A percentile compares a stretch with the other conserved stretches of the same genome.
Evolutionary conservation across 2,888 invertebrate genomes (phyloP).

Genomic region (Unio delphinus): DNA sequence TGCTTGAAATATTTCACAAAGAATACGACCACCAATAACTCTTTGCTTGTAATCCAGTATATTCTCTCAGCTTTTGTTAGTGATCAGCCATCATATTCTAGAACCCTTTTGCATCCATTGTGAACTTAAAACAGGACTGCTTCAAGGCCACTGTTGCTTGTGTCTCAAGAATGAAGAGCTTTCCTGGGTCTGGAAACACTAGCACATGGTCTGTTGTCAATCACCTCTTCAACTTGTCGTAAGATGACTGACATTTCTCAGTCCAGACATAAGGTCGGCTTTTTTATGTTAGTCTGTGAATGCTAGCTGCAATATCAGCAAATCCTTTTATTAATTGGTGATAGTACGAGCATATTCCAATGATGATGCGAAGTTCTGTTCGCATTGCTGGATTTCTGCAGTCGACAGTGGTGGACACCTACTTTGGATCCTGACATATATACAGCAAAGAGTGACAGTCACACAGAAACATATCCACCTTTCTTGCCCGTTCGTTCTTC

Average conservation of each 20-base stretch:
- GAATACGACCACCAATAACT: conserved; percentile 30
- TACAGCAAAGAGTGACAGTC: no score
- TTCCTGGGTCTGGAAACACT: conserved; percentile 8
- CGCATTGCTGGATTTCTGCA: conserved; percentile 7
- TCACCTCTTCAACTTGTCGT: conserved; percentile 4
- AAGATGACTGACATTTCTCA: conserved; percentile 3
- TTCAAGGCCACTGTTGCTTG: conserved; percentile 14
- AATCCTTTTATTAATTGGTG: conserved; percentile 8
- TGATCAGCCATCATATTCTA: conserved; percentile 15
- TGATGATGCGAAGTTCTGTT: conserved; percentile 15
- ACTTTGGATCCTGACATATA: neutral
- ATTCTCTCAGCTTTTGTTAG: conserved; percentile 11
- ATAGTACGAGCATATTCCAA: conserved; percentile 17
- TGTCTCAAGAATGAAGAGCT: conserved; percentile 19
- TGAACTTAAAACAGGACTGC: conserved; percentile 14
- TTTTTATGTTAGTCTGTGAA: conserved; percentile 13
- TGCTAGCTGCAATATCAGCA: conserved; percentile 13
- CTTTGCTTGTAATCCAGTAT: conserved; percentile 27
- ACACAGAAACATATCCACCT: no score
- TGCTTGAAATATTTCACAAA: conserved; percentile 27
- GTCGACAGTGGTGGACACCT: neutral
- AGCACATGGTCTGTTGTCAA: conserved; percentile 9
- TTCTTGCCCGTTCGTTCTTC: no score
- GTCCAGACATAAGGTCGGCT: conserved; percentile 6
- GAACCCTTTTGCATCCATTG: conserved; percentile 7